Conservation (phyloP, 2,113 vertebrate genomes). For the Psammodynastes pulverulentus region DNA sequence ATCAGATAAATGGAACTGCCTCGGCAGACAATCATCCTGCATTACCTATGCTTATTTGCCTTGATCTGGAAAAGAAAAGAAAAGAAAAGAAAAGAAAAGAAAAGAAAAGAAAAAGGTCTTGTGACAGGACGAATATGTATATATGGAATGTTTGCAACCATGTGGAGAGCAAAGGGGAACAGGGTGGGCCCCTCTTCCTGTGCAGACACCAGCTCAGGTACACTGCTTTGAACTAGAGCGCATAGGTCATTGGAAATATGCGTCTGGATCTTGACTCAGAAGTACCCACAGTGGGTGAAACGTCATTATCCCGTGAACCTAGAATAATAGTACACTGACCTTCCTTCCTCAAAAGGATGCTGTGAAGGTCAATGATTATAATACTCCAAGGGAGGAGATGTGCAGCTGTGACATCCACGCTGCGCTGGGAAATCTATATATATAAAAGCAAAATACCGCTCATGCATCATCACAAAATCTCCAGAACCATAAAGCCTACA, state of each 20-base stretch:
- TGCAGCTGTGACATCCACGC: background rate
- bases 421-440: background rate
- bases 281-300: background rate
- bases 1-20: background rate
- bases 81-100: no score
- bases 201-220: background rate
- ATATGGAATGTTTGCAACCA: background rate
- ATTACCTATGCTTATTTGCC: conserved; percentile 3
- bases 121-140: background rate
- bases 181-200: conserved; percentile 10
- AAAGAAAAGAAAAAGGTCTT: background rate
- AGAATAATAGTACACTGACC: background rate
- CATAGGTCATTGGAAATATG: background rate
- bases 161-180: background rate
- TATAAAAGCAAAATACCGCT: no score
- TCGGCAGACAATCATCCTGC: conserved; percentile 9
- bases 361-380: background rate
- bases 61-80: background rate
- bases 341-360: background rate
- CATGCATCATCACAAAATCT: no score
- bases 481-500: no score
- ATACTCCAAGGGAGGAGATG: background rate
- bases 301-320: background rate
- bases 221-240: background rate
- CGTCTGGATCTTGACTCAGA: background rate